phyloP scores from a whole-genome alignment of 2,797 vertebrate species.

The Peromyscus nudipes region DNA sequence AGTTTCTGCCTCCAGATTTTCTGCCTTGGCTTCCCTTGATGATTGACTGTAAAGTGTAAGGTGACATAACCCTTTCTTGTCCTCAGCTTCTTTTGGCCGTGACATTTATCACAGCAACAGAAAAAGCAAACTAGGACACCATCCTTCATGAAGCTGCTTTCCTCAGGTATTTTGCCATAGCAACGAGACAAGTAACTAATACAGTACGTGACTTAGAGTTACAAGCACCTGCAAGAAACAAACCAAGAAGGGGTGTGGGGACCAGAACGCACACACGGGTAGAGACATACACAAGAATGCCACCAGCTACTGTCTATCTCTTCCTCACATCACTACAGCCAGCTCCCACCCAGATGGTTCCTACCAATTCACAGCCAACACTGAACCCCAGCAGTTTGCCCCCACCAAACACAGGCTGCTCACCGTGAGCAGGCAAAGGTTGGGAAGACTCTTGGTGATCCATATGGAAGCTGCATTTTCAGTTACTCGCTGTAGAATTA shows the following conservation, averaged over 20 bases:
- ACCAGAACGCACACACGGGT: background rate
- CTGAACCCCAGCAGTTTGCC: background rate
- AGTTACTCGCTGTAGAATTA: background rate
- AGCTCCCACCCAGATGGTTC: background rate
- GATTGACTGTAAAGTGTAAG: background rate
- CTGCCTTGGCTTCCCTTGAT: background rate
- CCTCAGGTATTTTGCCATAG: background rate
- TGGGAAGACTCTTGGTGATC: background rate
- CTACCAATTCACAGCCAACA: background rate
- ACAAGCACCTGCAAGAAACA: background rate
- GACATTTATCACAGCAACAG: background rate
- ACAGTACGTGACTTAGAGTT: background rate
- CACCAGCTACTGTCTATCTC: background rate
- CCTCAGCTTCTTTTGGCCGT: background rate
- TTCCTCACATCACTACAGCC: rapidly evolving
- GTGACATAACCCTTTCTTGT: background rate
- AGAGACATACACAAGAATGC: background rate
- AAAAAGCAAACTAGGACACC: background rate
- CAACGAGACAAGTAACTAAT: background rate
- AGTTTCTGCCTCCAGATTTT: background rate
- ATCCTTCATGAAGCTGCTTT: background rate
- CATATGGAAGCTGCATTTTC: background rate
- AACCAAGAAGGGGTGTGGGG: background rate
- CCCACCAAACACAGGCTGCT: background rate
- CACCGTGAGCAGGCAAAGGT: background rate